Base-by-base conservation (phyloP, 2,888 invertebrate species). In the Pemphredon lugubris region DNA sequence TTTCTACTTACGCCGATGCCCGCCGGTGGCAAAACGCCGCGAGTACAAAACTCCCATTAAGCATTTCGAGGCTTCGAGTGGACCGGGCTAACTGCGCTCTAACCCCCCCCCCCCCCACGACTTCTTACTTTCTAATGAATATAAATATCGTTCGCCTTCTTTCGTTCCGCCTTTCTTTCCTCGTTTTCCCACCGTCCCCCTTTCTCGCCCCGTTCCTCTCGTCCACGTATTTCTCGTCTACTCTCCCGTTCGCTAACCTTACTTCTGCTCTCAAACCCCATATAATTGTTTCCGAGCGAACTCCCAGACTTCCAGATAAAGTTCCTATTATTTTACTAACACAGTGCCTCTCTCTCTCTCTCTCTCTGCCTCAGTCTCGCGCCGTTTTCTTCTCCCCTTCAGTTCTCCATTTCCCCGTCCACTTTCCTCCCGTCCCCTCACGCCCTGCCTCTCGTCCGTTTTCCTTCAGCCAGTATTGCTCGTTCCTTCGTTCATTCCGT, bases 281-380 rank as follows among this genome's bases (percentile, higher is more conserved):
- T 75, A 78, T 84, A 84, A 84, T 84, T 84, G 81, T 81, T 84
- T 79, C 79, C 81, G 55, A 73, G 75, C 61, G 77, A 81, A 77
- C 75, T 79, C 74, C 75, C 73, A 65, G 75, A 79, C 78, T 78
- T 66, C 47, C 60, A 73, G 71, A 75, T 77, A 75, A 82, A 81
- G 75, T 83, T 82, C 70, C 75, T 80, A 80, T 81, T 83, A 83
- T 83, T 83, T 82, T 74, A 75, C 76, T 73, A 75, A 70, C 69
- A 77, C 45, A 26, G 39, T 5, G 23, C 13, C 60, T 7, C 21
- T 18, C 60, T 37, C 42, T 32, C 57, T 51, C 51, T 7, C 20
- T 42, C 39, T 7, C 32, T 37, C 2, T 39, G n/a, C n/a, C n/a
- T n/a, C n/a, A n/a, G n/a, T n/a, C n/a, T n/a, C n/a, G n/a, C 9